A percentile compares a stretch with the other conserved stretches of the same genome.
Evolutionary conservation across 2,113 vertebrate genomes (phyloP).

Genomic region (Etia nguti): DNA sequence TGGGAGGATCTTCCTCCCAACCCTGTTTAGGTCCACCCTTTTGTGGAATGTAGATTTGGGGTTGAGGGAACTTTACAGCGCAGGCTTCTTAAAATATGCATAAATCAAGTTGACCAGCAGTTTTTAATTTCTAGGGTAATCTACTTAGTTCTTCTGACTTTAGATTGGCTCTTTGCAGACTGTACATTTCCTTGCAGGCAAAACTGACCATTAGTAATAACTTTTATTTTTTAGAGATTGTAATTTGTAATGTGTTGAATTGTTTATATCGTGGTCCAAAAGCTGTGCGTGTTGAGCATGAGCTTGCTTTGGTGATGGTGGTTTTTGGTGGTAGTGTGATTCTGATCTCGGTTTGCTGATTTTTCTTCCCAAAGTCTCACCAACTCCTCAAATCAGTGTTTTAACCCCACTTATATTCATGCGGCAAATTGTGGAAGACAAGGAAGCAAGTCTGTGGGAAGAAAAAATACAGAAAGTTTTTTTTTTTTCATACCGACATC

Average conservation of each 20-base stretch:
- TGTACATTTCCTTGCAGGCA: not conserved
- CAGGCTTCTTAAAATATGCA: not conserved
- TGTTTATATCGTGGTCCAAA: not conserved
- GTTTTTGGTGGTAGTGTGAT: not conserved
- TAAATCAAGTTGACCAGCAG: not conserved
- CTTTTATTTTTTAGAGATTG: not conserved
- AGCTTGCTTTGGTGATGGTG: not conserved
- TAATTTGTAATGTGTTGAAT: not conserved
- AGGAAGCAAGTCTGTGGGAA: not conserved
- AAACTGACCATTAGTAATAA: not conserved
- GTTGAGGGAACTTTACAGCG: not conserved
- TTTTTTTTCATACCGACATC: not conserved
- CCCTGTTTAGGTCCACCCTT: not conserved
- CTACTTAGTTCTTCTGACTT: not conserved
- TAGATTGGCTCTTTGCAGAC: not conserved
- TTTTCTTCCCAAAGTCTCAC: not conserved
- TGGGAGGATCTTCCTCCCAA: conserved; percentile 2
- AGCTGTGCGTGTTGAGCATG: not conserved
- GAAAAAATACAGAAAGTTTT: not conserved
- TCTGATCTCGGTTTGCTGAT: not conserved
- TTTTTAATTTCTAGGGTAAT: not conserved
- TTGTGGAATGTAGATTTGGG: conserved; percentile 6
- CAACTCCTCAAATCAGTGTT: conserved; percentile 2
- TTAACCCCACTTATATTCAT: not conserved
- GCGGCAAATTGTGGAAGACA: not conserved